Evolutionary conservation across 1,140 invertebrate genomes (phyloP).

Genomic region (Drosophila sulfurigaster): DNA sequence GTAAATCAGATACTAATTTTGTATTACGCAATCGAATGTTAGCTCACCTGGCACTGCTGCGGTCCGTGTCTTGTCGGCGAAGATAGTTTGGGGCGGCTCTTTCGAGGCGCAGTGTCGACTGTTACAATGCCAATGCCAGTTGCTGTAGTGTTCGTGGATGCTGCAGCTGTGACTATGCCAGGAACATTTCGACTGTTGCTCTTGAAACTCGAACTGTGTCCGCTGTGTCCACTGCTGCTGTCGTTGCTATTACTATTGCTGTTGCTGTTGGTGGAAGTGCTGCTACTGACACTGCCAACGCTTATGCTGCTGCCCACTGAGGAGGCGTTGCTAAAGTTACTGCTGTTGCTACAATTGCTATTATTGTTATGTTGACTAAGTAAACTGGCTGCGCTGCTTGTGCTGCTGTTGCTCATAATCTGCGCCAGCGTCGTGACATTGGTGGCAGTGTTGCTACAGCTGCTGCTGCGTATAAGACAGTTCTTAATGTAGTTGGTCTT

Average conservation of each 20-base stretch:
- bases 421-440: constrained; percentile 83
- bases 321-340: constrained; percentile 74
- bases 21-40: constrained; percentile 52
- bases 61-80: constrained; percentile 92
- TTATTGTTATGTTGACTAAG: constrained; percentile 75
- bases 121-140: constrained; percentile 69
- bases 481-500: constrained; percentile 81
- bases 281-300: constrained; percentile 59
- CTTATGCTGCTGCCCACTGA: constrained; percentile 76
- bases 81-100: constrained; percentile 90
- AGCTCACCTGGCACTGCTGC: constrained; percentile 91
- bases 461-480: constrained; percentile 82
- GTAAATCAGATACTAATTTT: not conserved
- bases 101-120: constrained; percentile 85
- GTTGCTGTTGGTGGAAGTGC: constrained; percentile 33
- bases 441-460: constrained; percentile 82
- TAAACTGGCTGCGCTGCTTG: constrained; percentile 74
- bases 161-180: constrained; percentile 35
- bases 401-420: constrained; percentile 84
- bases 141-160: constrained; percentile 49
- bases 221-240: constrained; percentile 33
- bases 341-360: constrained; percentile 77
- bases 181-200: constrained; percentile 58
- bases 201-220: constrained; percentile 61
- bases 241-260: constrained; percentile 51